Conservation (phyloP, 2,888 invertebrate genomes). For the Chalcosyrphus nemorum region DNA sequence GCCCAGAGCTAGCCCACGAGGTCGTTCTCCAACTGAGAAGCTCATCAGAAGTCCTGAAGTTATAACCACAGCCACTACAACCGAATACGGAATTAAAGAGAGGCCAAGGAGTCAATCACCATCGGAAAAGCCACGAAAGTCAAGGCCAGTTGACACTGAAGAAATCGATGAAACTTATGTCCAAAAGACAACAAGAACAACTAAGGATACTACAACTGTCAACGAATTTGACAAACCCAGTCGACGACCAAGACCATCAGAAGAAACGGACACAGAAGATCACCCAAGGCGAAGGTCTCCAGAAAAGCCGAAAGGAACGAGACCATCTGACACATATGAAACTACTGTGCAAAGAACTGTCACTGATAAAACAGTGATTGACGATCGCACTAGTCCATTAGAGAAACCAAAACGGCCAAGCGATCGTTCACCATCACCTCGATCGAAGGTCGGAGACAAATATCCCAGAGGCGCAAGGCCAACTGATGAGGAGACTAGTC, state of each 20-base stretch:
- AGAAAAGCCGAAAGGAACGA: neutral
- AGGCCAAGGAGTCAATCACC: constrained; percentile 23
- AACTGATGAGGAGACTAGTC: neutral
- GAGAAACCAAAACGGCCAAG: neutral
- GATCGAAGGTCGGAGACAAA: neutral
- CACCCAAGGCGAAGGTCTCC: constrained; percentile 26
- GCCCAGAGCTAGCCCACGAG: neutral
- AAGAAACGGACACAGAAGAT: constrained; percentile 5
- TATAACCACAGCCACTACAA: constrained; percentile 14
- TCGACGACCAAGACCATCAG: constrained; percentile 4
- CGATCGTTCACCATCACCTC: constrained; percentile 45
- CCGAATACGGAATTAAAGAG: constrained; percentile 10
- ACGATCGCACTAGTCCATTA: neutral
- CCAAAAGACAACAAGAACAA: neutral
- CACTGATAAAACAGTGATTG: neutral
- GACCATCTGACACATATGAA: neutral
- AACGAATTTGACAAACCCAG: constrained; percentile 28
- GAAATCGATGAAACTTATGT: constrained; percentile 24
- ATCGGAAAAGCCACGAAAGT: neutral
- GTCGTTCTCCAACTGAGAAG: neutral
- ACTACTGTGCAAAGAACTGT: neutral
- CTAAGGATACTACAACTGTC: neutral
- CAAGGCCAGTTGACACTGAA: neutral
- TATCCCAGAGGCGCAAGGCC: constrained; percentile 15
- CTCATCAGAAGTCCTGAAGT: constrained; percentile 19